Base-by-base conservation (phyloP, 2,797 vertebrate genomes). In the Corythornis leucogaster region DNA sequence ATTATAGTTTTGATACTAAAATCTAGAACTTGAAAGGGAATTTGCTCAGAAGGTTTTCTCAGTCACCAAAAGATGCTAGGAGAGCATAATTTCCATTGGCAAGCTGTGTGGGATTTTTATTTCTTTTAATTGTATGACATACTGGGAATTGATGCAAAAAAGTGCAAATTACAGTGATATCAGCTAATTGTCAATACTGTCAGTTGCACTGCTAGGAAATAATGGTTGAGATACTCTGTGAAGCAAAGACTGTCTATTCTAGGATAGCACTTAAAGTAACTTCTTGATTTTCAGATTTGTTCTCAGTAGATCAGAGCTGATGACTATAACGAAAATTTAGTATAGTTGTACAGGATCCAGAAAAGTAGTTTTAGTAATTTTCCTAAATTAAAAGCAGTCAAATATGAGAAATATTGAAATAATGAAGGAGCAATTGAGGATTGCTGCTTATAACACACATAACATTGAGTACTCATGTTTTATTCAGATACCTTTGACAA, bases 401-500 rank as follows among this genome's bases (percentile, higher is more conserved):
- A 31, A 9, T 51, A 51, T 42, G 18, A 53, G 14, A 86, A 87
- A 26, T 63, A 78, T 5, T 87, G 43, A 73, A 85, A 55, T 82
- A 83, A 74, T 61, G 67, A 77, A 69, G 38, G 35, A 80, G 45
- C 38, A 90, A 57, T n/a, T 82, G 70, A 70, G 25, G 25, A 61
- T 58, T 75, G 6, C 30, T 90, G 30, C 31, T 79, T 79, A 57
- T 38, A 55, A 93, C 92, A 79, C 53, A 9, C 66, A 17, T 70
- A 28, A 69, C 30, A 33, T 8, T 46, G 21, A 62, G 20, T 28
- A 54, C 96, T 97, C 53, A 24, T 96, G 78, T 89, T 97, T 97
- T 95, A 93, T 96, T 79, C 86, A 99, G 99, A 98, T 99, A 98
- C 98, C 99, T 98, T 98, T 99, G 98, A 98, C 98, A 97, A 99